A percentile compares a stretch with the other conserved stretches of the same genome.
Conservation (phyloP, 2,888 invertebrate species). For the Ganaspis brasiliensis region DNA sequence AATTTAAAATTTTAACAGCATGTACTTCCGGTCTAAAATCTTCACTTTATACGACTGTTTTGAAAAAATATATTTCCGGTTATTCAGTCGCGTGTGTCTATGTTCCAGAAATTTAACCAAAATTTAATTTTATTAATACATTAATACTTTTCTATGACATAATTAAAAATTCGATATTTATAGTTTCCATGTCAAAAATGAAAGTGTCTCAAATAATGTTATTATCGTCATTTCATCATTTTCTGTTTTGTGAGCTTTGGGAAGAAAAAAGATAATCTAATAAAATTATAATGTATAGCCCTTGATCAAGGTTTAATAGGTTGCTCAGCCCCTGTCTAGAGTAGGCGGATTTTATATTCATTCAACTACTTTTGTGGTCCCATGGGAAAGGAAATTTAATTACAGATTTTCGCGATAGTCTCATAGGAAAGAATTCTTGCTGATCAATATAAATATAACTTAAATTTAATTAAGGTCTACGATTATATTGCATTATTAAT, state of each 20-base stretch:
- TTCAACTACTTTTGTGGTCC: conserved; percentile 33
- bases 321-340: conserved; percentile 52
- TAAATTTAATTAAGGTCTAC: conserved; percentile 5
- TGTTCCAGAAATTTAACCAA: too few relatives aligned
- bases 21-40: not conserved
- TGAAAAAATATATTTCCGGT: conserved; percentile 10
- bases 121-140: too few relatives aligned
- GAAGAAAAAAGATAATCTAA: not conserved
- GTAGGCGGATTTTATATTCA: conserved; percentile 56
- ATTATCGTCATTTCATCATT: too few relatives aligned
- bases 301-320: conserved; percentile 69
- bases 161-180: too few relatives aligned
- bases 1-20: conserved; percentile 44
- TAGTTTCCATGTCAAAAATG: too few relatives aligned
- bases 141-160: too few relatives aligned
- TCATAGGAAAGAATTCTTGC: conserved; percentile 34
- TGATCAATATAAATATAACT: conserved; percentile 47
- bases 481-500: not conserved
- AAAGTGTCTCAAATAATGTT: too few relatives aligned
- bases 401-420: conserved; percentile 69
- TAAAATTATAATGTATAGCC: conserved; percentile 11
- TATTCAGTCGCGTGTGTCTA: not conserved
- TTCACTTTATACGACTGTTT: not conserved
- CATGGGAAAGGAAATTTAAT: conserved; percentile 66
- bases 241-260: not conserved